A percentile compares a stretch with the other conserved stretches of the same genome.
Evolutionary conservation across 2,888 invertebrate genomes (phyloP).

Genomic region (Eretmocerus hayati): DNA sequence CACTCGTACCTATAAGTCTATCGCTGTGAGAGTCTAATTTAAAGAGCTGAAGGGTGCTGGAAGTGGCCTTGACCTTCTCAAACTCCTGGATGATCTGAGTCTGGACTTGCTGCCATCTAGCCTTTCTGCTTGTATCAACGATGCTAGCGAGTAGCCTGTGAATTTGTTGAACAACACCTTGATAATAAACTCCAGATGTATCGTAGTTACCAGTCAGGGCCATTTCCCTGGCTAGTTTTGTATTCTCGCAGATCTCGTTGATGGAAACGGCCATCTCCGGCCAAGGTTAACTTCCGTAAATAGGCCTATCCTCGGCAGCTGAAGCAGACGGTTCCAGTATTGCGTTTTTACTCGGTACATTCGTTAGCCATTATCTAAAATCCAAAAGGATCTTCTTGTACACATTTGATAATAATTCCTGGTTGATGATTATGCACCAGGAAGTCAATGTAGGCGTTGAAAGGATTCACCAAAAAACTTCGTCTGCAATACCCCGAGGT

Average conservation of each 20-base stretch:
- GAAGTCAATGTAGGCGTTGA: too few species aligned
- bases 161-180: constrained; percentile 87
- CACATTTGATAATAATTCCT: too few species aligned
- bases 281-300: constrained; percentile 23
- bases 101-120: constrained; percentile 88
- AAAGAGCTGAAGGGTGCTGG: constrained; percentile 68
- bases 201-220: constrained; percentile 94
- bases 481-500: too few species aligned
- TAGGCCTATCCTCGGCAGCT: constrained; percentile 6
- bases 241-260: constrained; percentile 90
- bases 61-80: constrained; percentile 80
- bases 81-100: constrained; percentile 84
- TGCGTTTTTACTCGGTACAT: too few species aligned
- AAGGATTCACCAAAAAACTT: too few species aligned
- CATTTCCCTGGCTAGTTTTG: constrained; percentile 90
- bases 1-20: constrained; percentile 41
- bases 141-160: constrained; percentile 74
- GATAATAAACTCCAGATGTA: constrained; percentile 86
- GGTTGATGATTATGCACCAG: too few species aligned
- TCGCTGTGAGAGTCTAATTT: constrained; percentile 61
- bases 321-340: too few species aligned
- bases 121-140: constrained; percentile 72
- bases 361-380: too few species aligned
- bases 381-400: too few species aligned
- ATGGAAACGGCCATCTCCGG: constrained; percentile 73